Base-by-base conservation (phyloP, 2,888 invertebrate genomes). In the Lasioglossum malachurum region DNA sequence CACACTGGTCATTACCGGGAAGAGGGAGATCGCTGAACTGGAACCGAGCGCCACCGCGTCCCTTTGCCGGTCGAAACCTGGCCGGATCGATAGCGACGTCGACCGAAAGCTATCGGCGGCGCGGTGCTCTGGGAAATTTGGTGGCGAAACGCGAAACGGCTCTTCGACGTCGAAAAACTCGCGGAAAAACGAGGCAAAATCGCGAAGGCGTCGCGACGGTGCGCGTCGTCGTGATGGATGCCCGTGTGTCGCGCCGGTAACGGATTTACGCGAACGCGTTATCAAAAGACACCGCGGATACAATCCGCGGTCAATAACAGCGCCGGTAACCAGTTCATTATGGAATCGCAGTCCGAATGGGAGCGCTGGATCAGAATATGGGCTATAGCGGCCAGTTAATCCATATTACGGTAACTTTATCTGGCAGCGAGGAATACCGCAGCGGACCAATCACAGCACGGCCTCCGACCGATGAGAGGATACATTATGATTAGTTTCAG, bases 401-500 rank as follows among this genome's bases (percentile, higher is more conserved):
- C 88, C 90, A 90, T 89, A 91, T 91, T 91, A 91, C 90, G 89
- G 90, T 90, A 91, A 91, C 91, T 91, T 91, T 91, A 91, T 91
- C 91, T 88, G 89, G 80, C 87, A 88, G 86, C 87, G 84, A 90
- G 91, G 89, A 89, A 89, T 90, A 91, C 91, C 91, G 90, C 91
- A 91, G 76, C 89, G 88, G 87, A 88, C 91, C 91, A 91, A 91
- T 91, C 91, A 89, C 86, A 86, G 87, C 86, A 75, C 84, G 71
- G 71, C 69, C 80, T 75, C 72, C 80, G 64, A 79, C 84, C 91
- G 90, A 90, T 81, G 91, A 49, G 91, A 89, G 88, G 90, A 91
- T 91, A 89, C 90, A 88, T 89, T 91, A 90, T 91, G 91, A 91
- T 91, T 91, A 91, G 91, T 91, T 91, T 89, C 87, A 87, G 90